Percentiles rank a stretch among this genome's conserved stretches.
phyloP scores from a whole-genome alignment of 2,888 invertebrate species.

The Lypha dubia region DNA sequence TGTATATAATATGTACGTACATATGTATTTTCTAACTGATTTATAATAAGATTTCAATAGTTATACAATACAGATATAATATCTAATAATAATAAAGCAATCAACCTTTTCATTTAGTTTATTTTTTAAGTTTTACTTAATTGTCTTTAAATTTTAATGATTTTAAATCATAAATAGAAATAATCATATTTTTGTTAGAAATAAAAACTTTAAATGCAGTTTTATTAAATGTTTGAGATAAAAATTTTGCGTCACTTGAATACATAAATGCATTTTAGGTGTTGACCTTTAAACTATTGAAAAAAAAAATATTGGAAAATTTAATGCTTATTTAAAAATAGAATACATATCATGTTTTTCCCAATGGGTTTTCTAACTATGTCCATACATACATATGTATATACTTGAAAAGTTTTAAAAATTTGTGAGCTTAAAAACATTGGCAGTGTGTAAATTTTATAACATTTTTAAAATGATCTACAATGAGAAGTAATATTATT shows the following conservation, averaged over 20 bases:
- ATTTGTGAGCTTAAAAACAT: too few relatives aligned
- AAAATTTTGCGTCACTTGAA: not conserved
- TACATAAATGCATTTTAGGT: not conserved
- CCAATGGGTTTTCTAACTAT: too few relatives aligned
- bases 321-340: not conserved
- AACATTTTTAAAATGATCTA: too few relatives aligned
- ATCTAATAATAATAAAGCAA: conserved; percentile 28
- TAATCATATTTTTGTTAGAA: conserved; percentile 19
- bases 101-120: conserved; percentile 39
- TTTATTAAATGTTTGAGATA: not conserved
- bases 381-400: too few relatives aligned
- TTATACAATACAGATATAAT: not conserved
- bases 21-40: not conserved
- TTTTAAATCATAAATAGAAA: conserved; percentile 6
- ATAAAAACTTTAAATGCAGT: conserved; percentile 34
- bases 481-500: too few relatives aligned
- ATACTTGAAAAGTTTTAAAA: too few relatives aligned
- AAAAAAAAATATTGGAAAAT: too few relatives aligned
- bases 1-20: not conserved
- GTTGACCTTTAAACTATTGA: too few relatives aligned
- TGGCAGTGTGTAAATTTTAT: too few relatives aligned
- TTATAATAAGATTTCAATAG: conserved; percentile 1
- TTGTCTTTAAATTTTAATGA: not conserved
- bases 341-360: too few relatives aligned
- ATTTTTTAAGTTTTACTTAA: conserved; percentile 1